Evolutionary conservation across 2,797 vertebrate species (phyloP).

Genomic region (Amblyraja radiata): DNA sequence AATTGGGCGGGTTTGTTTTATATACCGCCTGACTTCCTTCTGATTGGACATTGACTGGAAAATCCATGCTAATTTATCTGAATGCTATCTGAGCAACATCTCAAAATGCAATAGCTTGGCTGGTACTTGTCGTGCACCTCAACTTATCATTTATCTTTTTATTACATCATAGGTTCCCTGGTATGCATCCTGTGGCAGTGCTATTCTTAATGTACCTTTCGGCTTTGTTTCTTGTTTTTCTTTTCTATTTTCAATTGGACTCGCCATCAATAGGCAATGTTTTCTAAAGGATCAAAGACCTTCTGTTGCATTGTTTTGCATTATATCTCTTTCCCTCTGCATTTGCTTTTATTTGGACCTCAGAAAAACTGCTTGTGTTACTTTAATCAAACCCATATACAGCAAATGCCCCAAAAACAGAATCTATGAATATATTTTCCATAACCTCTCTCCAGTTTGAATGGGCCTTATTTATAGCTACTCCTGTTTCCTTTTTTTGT

Average conservation of each 20-base stretch:
- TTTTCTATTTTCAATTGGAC: not conserved
- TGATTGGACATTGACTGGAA: not conserved
- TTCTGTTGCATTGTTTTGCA: not conserved
- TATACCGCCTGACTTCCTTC: not conserved
- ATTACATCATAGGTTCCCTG: not conserved
- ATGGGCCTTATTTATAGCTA: not conserved
- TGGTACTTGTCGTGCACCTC: not conserved
- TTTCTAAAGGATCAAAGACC: not conserved
- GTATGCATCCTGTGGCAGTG: not conserved
- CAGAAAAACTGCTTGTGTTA: too few relatives aligned
- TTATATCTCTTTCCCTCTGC: too few relatives aligned
- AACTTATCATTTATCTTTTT: not conserved
- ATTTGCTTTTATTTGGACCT: too few relatives aligned
- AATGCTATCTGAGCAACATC: not conserved
- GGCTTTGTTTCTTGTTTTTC: not conserved
- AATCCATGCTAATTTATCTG: not conserved
- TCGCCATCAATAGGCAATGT: not conserved
- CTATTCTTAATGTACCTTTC: not conserved
- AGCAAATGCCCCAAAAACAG: not conserved
- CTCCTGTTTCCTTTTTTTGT: slow-evolving; percentile 15
- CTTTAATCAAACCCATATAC: not conserved
- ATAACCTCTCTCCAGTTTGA: not conserved
- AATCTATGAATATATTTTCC: not conserved
- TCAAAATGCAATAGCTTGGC: not conserved
- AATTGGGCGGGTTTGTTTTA: not conserved